Evolutionary conservation across 2,888 invertebrate genomes (phyloP), one percentile per base, ranked within the genome.

Genomic region (Drosophila imparisetae): DNA sequence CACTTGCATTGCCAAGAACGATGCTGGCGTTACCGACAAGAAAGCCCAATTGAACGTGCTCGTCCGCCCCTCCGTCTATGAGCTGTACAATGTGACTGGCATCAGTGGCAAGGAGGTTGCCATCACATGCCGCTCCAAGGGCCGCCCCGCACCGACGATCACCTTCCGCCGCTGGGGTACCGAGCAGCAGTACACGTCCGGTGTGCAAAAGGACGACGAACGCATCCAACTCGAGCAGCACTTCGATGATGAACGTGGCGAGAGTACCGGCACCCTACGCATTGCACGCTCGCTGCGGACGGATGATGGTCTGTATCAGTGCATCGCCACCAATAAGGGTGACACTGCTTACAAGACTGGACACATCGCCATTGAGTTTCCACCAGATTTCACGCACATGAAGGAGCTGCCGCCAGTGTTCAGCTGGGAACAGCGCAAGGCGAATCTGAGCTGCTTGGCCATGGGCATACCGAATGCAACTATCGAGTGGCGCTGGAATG

Each of bases 391-490:
- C 90, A 95, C 95, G 50, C 94, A 95, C 48, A 95, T 95, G 91
- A 94, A 94, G 93, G 95, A 95, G 40, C 94, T 95, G 45, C 95
- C 96, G 5, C 96, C 97, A 0, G 95, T 96, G 0, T 98, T 96
- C 95, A 96, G 96, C 38, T 98, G 98, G 98, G 95, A 96, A 57
- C 94, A 95, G 48, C 95, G 95, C 83, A 95, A 96, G 1, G 97
- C 96, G 2, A 98, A 98, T 92, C 94, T 98, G 8, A 97, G 96
- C 70, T 98, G 98, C 91, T 94, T 97, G 53, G 97, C 98, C n/a
- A 96, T 97, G 92, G 95, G 95, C 91, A 95, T 98, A 86, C 98
- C 98, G 4, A 98, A 98, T 92, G 98, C 98, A 0, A 98, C 98
- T 10, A 97, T 98, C 82, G 95, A 95, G 90, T 98, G 98, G 98